These are phyloP conservation scores for Natator depressus DNA, from an alignment of 2,113 vertebrate species.

Conservation along the genomic window DNA sequence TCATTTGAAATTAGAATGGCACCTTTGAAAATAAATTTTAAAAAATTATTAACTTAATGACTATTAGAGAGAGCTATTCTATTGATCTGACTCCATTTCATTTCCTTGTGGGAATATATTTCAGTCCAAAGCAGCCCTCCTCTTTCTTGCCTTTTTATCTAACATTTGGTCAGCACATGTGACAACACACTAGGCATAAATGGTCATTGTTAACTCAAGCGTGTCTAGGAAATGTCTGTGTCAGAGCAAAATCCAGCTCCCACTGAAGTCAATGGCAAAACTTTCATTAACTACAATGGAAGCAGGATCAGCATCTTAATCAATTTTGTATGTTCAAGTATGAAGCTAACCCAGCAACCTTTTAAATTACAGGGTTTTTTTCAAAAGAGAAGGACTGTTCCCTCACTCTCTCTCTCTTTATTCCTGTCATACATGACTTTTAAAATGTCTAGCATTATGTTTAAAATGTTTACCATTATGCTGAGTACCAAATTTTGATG, in stretches of 20 bases:
- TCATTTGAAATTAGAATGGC: not conserved
- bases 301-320: not conserved
- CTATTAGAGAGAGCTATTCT: slow-evolving; percentile 36
- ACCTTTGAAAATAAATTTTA: slow-evolving; percentile 40
- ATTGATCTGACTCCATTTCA: not conserved
- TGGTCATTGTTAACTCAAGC: not conserved
- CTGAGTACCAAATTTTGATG: slow-evolving; percentile 19
- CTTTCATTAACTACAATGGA: not conserved
- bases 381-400: not conserved
- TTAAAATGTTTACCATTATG: slow-evolving; percentile 28
- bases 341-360: slow-evolving; percentile 36
- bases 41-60: slow-evolving; percentile 41
- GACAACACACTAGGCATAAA: not conserved
- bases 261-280: not conserved
- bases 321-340: slow-evolving; percentile 25
- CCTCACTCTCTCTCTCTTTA: not conserved
- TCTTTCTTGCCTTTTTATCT: not conserved
- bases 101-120: not conserved
- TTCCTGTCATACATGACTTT: slow-evolving; percentile 19
- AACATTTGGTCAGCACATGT: not conserved
- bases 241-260: not conserved
- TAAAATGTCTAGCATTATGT: not conserved
- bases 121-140: slow-evolving; percentile 4
- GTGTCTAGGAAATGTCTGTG: not conserved
- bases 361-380: not conserved